Percentiles rank a stretch among this genome's conserved stretches.
Evolutionary conservation across 53 echinoderm and acorn worm genomes (phyloP).

Genomic region (Echinarachnius parma): DNA sequence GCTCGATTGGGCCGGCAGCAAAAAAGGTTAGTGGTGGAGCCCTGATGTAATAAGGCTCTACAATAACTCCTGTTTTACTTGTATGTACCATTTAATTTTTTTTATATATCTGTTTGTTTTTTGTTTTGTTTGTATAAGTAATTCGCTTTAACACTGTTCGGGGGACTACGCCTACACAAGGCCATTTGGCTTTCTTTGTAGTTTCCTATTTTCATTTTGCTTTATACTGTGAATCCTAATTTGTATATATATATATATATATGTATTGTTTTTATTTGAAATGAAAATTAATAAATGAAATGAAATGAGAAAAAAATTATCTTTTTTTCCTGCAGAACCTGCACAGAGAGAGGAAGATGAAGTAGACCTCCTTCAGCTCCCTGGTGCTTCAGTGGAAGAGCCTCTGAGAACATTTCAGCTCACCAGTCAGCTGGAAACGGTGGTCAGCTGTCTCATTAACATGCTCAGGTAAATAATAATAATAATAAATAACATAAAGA

Average conservation of each 20-base stretch:
- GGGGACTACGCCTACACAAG: too few species aligned
- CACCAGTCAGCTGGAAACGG: constrained; percentile 17
- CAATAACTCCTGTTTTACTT: not conserved
- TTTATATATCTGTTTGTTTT: not conserved
- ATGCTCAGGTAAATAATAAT: constrained; percentile 51
- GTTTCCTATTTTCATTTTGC: too few species aligned
- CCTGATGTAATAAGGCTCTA: too few species aligned
- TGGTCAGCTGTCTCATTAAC: constrained; percentile 13
- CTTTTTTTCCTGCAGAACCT: not conserved
- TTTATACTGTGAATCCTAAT: too few species aligned
- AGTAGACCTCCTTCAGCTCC: constrained; percentile 18
- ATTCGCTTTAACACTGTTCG: too few species aligned
- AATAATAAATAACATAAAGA: too few species aligned
- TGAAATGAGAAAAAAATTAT: not conserved
- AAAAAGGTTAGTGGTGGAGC: too few species aligned
- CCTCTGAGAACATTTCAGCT: constrained; percentile 16
- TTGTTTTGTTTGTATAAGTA: not conserved
- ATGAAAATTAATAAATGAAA: not conserved
- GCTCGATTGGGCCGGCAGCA: too few species aligned
- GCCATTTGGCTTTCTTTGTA: too few species aligned
- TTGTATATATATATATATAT: not conserved
- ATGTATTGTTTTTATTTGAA: not conserved
- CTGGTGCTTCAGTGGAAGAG: not conserved
- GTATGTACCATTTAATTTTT: not conserved
- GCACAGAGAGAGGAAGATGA: not conserved